Evolutionary conservation across 1,140 invertebrate genomes (phyloP).

Genomic region (Diploscapter pachys): DNA sequence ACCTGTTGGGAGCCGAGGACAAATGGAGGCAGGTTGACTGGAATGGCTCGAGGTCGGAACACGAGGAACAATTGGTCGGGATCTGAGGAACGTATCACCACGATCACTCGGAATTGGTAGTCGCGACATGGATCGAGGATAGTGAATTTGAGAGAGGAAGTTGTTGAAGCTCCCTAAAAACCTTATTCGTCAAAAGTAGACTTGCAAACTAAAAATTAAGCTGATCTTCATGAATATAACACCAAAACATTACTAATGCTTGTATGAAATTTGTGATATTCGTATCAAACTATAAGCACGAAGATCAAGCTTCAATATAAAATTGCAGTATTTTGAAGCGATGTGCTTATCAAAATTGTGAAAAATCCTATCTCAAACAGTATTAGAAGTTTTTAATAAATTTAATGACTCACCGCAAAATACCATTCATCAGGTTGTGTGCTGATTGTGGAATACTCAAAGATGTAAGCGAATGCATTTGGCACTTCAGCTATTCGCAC

Average conservation of each 20-base stretch:
- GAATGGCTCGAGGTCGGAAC: constrained; percentile 33
- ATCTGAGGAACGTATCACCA: constrained; percentile 23
- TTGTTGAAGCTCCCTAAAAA: constrained; percentile 31
- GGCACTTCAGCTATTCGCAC: constrained; percentile 9
- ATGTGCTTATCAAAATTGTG: too few species aligned
- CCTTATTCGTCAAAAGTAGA: too few species aligned
- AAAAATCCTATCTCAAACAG: too few species aligned
- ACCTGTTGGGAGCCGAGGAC: constrained; percentile 10
- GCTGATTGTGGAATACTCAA: constrained; percentile 29
- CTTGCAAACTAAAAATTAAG: too few species aligned
- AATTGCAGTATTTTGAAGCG: not conserved
- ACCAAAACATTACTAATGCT: not conserved
- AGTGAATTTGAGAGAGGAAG: constrained; percentile 25
- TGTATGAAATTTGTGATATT: not conserved
- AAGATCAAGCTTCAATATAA: not conserved
- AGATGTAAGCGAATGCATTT: constrained; percentile 27
- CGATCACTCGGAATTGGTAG: constrained; percentile 35
- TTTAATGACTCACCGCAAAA: constrained; percentile 22
- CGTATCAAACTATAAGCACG: not conserved
- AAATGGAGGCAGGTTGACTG: constrained; percentile 34
- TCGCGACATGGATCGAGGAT: constrained; percentile 36
- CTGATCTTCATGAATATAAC: too few species aligned
- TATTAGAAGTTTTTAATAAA: too few species aligned
- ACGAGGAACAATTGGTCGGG: constrained; percentile 22
- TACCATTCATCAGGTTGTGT: constrained; percentile 31